These are phyloP conservation scores for Salvelinus namaycush DNA, from an alignment of 2,113 vertebrate genomes.

Conservation along the genomic window DNA sequence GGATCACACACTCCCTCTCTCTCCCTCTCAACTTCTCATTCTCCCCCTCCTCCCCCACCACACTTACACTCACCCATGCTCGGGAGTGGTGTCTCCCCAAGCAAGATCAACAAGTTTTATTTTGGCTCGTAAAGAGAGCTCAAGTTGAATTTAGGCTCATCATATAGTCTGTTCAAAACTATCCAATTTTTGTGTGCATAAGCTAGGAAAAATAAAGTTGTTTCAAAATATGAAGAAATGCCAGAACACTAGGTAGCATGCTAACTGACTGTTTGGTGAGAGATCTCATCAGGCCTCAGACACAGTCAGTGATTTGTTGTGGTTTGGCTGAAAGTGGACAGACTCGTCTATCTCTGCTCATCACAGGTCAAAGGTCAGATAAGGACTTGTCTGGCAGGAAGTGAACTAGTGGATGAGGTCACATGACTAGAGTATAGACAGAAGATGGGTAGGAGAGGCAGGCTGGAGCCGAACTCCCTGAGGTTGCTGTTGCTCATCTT, in stretches of 20 bases:
- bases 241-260: not conserved
- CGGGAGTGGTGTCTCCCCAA: not conserved
- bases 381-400: slow-evolving; percentile 59
- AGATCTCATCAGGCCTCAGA: not conserved
- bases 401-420: slow-evolving; percentile 11
- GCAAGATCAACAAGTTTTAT: not conserved
- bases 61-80: not conserved
- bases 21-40: not conserved
- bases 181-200: not conserved
- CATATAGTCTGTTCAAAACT: not conserved
- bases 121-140: not conserved
- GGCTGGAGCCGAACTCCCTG: too few species aligned
- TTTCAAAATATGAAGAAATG: not conserved
- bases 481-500: too few species aligned
- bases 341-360: slow-evolving; percentile 57
- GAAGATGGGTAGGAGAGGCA: too few species aligned
- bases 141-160: not conserved
- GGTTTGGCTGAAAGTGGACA: slow-evolving; percentile 52
- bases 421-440: too few species aligned
- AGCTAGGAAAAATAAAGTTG: not conserved
- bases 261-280: slow-evolving; percentile 1
- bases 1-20: slow-evolving; percentile 53
- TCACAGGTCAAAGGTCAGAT: slow-evolving; percentile 67
- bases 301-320: slow-evolving; percentile 48
- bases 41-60: not conserved